These are phyloP conservation scores for Heliothis peltigera DNA, from an alignment of 2,888 invertebrate species.

Conservation along the genomic window DNA sequence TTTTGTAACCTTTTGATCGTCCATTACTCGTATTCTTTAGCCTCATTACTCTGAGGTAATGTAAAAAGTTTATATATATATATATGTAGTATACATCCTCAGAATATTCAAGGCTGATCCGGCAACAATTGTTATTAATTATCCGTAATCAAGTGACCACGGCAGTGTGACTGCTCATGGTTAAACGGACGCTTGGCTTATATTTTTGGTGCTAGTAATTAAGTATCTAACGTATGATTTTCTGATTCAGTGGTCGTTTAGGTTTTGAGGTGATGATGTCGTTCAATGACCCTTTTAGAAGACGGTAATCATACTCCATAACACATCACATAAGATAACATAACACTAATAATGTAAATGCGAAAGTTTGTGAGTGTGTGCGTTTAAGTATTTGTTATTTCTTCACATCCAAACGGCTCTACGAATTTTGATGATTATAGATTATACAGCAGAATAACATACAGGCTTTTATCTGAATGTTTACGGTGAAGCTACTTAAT, in stretches of 20 bases:
- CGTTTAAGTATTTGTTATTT: too few species aligned
- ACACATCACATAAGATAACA: too few species aligned
- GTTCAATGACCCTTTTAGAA: not conserved
- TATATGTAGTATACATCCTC: not conserved
- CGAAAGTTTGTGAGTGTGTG: too few species aligned
- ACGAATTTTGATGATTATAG: too few species aligned
- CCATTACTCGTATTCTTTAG: too few species aligned
- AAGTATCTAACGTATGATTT: not conserved
- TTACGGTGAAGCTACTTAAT: too few species aligned
- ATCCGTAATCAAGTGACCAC: conserved; percentile 1
- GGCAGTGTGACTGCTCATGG: conserved; percentile 3
- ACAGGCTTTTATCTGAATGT: too few species aligned
- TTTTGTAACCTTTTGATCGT: too few species aligned
- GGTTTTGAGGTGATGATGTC: not conserved
- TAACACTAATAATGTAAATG: too few species aligned
- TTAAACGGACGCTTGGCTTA: conserved; percentile 5
- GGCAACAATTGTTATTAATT: conserved; percentile 10
- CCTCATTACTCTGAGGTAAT: not conserved
- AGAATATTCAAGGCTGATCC: conserved; percentile 1
- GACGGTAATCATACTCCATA: too few species aligned
- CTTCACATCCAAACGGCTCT: too few species aligned
- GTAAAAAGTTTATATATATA: not conserved
- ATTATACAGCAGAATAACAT: too few species aligned
- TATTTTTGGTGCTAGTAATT: not conserved
- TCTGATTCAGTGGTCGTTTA: not conserved